A percentile compares a stretch with the other conserved stretches of the same genome.
phyloP scores from a whole-genome alignment of 2,888 invertebrate genomes.

The Chorisops tibialis region DNA sequence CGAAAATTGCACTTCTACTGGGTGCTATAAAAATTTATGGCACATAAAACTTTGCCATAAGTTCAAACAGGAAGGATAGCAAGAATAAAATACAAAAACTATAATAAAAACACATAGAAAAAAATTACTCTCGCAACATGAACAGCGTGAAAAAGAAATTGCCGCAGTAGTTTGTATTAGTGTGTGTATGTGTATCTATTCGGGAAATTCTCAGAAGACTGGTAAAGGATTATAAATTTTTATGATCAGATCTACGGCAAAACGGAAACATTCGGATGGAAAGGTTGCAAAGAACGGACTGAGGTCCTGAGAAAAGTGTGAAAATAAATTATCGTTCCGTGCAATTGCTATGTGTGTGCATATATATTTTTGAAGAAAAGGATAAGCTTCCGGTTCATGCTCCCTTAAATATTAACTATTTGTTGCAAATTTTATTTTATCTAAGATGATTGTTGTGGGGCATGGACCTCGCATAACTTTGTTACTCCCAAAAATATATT shows the following conservation, averaged over 20 bases:
- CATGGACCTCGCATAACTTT: no score
- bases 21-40: conserved; percentile 33
- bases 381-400: no score
- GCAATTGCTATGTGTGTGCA: no score
- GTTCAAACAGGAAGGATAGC: conserved; percentile 24
- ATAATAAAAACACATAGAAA: not conserved
- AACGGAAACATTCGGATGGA: not conserved
- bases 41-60: conserved; percentile 32
- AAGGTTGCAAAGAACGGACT: no score
- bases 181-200: conserved; percentile 18
- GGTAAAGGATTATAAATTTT: conserved; percentile 26
- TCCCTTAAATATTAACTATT: no score
- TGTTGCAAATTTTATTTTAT: no score
- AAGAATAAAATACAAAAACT: conserved; percentile 13
- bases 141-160: conserved; percentile 18
- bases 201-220: not conserved
- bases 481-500: no score
- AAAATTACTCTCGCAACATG: not conserved
- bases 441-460: no score
- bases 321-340: no score
- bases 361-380: no score
- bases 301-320: no score
- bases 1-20: conserved; percentile 30
- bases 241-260: conserved; percentile 18
- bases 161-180: conserved; percentile 16